Evolutionary conservation across 2,113 vertebrate genomes (phyloP).

Genomic region (Pimephales promelas): DNA sequence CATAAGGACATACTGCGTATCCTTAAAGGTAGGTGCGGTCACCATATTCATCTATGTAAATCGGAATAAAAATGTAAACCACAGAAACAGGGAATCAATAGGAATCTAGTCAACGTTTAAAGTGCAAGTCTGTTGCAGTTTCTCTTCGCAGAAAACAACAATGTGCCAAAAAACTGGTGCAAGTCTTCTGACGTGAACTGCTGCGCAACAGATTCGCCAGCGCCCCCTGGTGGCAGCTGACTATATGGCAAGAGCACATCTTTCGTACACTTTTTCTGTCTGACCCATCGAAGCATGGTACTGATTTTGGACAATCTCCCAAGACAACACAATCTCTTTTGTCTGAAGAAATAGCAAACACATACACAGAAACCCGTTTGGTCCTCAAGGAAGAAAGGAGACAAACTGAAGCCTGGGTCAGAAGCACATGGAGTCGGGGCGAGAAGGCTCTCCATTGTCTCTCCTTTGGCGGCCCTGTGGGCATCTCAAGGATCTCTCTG

Average conservation of each 20-base stretch:
- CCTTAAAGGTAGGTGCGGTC: constrained; percentile 84
- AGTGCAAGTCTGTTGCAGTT: constrained; percentile 84
- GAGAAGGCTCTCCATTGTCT: constrained; percentile 32
- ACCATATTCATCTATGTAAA: constrained; percentile 74
- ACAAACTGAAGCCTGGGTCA: constrained; percentile 42
- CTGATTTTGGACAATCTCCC: constrained; percentile 45
- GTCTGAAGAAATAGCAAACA: constrained; percentile 50
- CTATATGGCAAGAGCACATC: constrained; percentile 59
- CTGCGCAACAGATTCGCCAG: constrained; percentile 74
- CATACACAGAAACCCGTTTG: constrained; percentile 41
- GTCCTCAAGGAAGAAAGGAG: constrained; percentile 48
- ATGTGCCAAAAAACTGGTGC: constrained; percentile 63
- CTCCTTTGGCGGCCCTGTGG: constrained; percentile 39
- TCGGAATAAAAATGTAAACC: constrained; percentile 80
- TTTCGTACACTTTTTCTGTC: constrained; percentile 43
- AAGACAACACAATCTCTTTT: constrained; percentile 45
- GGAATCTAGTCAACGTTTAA: constrained; percentile 77
- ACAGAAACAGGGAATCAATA: constrained; percentile 73
- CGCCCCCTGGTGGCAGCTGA: constrained; percentile 54
- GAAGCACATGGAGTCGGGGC: constrained; percentile 29
- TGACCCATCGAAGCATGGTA: constrained; percentile 45
- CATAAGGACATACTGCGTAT: constrained; percentile 74
- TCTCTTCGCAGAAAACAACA: constrained; percentile 68
- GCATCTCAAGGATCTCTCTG: constrained; percentile 37
- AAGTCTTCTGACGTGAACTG: constrained; percentile 63